A percentile compares a stretch with the other conserved stretches of the same genome.
These are phyloP conservation scores for Papilio demoleus DNA, from an alignment of 2,888 invertebrate genomes.

Conservation along the genomic window DNA sequence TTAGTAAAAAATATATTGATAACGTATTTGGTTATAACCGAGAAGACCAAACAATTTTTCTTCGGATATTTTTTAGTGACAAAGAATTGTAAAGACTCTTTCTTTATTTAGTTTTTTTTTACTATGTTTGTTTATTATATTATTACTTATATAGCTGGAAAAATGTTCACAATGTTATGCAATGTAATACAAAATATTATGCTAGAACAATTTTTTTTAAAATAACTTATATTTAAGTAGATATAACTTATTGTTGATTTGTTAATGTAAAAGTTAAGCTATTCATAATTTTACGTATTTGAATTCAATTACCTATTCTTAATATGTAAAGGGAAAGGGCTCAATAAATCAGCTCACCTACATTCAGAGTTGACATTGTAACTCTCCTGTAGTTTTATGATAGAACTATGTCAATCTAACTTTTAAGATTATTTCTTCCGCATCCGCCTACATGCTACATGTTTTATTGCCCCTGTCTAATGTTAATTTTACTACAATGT, in stretches of 20 bases:
- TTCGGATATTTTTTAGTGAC: too few species aligned
- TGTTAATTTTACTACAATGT: background rate
- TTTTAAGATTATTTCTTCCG: conserved; percentile 81
- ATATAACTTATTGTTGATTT: background rate
- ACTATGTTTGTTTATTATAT: too few species aligned
- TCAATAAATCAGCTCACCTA: conserved; percentile 66
- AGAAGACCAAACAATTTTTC: too few species aligned
- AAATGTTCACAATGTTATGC: too few species aligned
- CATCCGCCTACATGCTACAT: conserved; percentile 70
- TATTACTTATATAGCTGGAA: too few species aligned
- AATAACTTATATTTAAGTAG: background rate
- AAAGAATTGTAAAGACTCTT: too few species aligned
- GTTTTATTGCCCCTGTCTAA: conserved; percentile 46
- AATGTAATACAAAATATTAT: too few species aligned
- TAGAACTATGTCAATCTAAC: conserved; percentile 81
- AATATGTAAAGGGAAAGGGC: conserved; percentile 61
- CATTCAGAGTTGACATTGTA: conserved; percentile 71
- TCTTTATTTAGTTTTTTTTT: too few species aligned
- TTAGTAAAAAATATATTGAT: too few species aligned
- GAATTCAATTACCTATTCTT: conserved; percentile 73
- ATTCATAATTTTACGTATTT: conserved; percentile 62
- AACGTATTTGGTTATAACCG: too few species aligned
- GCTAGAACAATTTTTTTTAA: too few species aligned
- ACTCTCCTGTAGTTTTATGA: conserved; percentile 72
- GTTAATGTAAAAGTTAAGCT: conserved; percentile 18